Conservation (phyloP, 2,888 invertebrate genomes). For the Drosophila yooni region DNA sequence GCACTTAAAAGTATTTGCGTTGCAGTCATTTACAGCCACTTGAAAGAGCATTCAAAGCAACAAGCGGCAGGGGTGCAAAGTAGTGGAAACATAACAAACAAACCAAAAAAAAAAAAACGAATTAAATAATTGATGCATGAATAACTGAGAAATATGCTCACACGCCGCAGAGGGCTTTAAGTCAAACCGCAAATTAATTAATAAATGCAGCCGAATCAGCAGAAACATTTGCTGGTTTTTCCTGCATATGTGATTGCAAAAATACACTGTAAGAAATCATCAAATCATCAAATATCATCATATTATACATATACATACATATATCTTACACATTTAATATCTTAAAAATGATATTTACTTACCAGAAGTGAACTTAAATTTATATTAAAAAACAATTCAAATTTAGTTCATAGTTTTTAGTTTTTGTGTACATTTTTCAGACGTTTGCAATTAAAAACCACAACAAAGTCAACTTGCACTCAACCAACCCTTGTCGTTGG, state of each 20-base stretch:
- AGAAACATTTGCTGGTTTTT: not conserved
- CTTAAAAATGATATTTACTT: no score
- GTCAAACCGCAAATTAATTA: slow-evolving; percentile 64
- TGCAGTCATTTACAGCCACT: slow-evolving; percentile 47
- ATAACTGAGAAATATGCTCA: slow-evolving; percentile 31
- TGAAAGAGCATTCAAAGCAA: slow-evolving; percentile 40
- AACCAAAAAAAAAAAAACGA: slow-evolving; percentile 14
- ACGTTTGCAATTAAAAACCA: slow-evolving; percentile 66
- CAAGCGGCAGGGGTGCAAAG: slow-evolving; percentile 5
- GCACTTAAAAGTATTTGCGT: slow-evolving; percentile 36
- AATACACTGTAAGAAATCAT: not conserved
- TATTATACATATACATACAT: no score
- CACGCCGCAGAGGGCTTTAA: slow-evolving; percentile 18
- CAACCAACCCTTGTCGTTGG: slow-evolving; percentile 1
- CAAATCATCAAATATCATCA: not conserved
- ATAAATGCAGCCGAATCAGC: slow-evolving; percentile 31
- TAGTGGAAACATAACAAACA: slow-evolving; percentile 21
- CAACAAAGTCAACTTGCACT: slow-evolving; percentile 49
- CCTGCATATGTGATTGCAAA: not conserved
- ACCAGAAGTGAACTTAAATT: not conserved
- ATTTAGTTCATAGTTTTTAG: not conserved
- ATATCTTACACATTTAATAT: not conserved
- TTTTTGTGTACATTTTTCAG: not conserved
- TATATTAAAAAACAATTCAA: not conserved
- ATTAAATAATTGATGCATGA: slow-evolving; percentile 54